Conservation (phyloP, 2,888 invertebrate species). For the Raillietiella orientalis region DNA sequence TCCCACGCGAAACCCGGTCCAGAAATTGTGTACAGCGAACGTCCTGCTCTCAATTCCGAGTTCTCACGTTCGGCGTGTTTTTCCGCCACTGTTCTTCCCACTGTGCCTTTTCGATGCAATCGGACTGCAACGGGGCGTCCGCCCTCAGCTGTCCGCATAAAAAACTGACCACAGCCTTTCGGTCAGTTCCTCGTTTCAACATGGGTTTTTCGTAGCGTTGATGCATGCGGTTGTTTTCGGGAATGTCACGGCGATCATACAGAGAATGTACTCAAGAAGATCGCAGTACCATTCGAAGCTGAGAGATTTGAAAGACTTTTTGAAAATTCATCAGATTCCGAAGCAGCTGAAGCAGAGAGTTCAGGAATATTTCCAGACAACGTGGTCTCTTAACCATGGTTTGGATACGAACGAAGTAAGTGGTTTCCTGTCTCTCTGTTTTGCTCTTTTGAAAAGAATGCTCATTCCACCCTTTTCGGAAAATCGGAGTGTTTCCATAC, state of each 20-base stretch:
- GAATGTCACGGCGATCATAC: conserved; percentile 88
- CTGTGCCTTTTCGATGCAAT: too few relatives aligned
- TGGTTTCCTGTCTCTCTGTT: background rate
- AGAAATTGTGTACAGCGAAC: too few relatives aligned
- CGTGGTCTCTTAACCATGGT: conserved; percentile 90
- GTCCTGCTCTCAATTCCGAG: too few relatives aligned
- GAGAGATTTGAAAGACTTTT: conserved; percentile 79
- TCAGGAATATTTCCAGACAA: conserved; percentile 91
- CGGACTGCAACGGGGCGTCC: too few relatives aligned
- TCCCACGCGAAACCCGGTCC: too few relatives aligned
- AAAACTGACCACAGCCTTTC: too few relatives aligned
- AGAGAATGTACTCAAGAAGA: conserved; percentile 74
- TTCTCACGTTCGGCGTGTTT: too few relatives aligned
- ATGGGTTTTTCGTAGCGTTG: conserved; percentile 25
- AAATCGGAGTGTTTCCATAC: too few relatives aligned
- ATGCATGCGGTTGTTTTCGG: conserved; percentile 96
- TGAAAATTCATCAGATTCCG: conserved; percentile 73
- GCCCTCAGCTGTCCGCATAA: too few relatives aligned
- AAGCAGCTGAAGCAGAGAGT: conserved; percentile 77
- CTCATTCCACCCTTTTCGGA: too few relatives aligned
- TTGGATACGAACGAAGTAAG: conserved; percentile 81
- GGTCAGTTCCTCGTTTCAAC: background rate
- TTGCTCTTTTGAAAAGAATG: too few relatives aligned
- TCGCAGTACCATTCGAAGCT: conserved; percentile 81
- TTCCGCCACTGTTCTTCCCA: too few relatives aligned